Conservation (phyloP, 2,888 invertebrate species). For the Pollenia labialis region DNA sequence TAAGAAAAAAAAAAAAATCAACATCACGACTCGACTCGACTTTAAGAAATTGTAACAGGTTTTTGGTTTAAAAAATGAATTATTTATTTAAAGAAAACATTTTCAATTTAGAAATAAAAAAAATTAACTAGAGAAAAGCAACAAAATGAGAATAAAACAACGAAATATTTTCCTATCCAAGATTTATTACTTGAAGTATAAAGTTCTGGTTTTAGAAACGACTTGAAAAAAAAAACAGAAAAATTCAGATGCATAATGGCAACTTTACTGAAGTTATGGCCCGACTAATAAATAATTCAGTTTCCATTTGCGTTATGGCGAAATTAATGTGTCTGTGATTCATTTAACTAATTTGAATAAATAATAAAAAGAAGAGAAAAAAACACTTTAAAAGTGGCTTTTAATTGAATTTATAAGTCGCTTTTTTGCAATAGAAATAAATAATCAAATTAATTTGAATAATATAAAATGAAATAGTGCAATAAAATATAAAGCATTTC, state of each 20-base stretch:
- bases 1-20: conserved; percentile 6
- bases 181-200: conserved; percentile 44
- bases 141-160: not conserved
- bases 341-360: conserved; percentile 54
- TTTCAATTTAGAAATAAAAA: conserved; percentile 25
- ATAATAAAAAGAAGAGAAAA: not conserved
- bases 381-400: conserved; percentile 6
- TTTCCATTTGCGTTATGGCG: conserved; percentile 43
- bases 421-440: conserved; percentile 24
- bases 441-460: not conserved
- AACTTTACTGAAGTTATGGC: not conserved
- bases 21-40: not conserved
- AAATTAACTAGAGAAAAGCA: not conserved
- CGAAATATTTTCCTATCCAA: not conserved
- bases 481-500: too few relatives aligned
- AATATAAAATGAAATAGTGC: too few relatives aligned
- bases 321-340: conserved; percentile 53
- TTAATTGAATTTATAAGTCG: conserved; percentile 31
- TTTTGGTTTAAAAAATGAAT: conserved; percentile 38
- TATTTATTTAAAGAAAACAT: conserved; percentile 19
- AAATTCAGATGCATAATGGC: conserved; percentile 24
- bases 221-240: not conserved
- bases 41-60: conserved; percentile 46
- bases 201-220: conserved; percentile 41
- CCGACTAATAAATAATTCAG: conserved; percentile 36